phyloP scores from a whole-genome alignment of 1,140 invertebrate genomes.

The Leguminivora glycinivorella region DNA sequence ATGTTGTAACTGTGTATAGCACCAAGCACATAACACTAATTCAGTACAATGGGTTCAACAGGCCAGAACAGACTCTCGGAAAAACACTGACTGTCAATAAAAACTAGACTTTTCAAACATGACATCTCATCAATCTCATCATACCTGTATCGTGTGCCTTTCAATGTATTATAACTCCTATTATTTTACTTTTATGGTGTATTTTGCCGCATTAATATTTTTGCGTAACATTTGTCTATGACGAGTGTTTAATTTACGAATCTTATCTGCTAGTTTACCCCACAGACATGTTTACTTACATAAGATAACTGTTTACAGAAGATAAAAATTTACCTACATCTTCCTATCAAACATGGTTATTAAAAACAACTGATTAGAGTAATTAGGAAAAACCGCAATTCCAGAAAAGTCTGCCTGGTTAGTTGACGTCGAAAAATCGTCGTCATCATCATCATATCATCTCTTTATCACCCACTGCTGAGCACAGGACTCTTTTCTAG shows the following conservation, averaged over 20 bases:
- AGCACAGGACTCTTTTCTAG: too few species aligned
- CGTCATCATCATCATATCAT: too few species aligned
- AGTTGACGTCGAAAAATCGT: too few species aligned
- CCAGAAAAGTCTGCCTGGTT: neutral
- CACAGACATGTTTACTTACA: neutral
- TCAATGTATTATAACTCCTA: neutral
- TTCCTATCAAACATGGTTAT: neutral
- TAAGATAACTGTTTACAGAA: too few species aligned
- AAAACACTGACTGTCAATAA: neutral
- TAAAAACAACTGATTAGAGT: neutral
- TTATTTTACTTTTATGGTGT: neutral
- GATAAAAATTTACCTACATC: neutral
- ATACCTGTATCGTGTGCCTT: neutral
- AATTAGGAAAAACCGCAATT: neutral
- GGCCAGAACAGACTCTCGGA: neutral
- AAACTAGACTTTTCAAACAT: slow-evolving; percentile 2
- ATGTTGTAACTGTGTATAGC: too few species aligned
- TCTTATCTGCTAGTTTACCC: slow-evolving; percentile 1
- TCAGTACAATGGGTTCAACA: too few species aligned
- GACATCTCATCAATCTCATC: neutral
- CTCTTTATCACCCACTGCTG: too few species aligned
- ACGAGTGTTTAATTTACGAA: neutral
- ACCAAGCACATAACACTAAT: neutral
- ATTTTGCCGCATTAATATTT: neutral
- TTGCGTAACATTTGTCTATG: neutral